Evolutionary conservation across 2,113 vertebrate genomes (phyloP).

Genomic region (Melanerpes aurifrons): DNA sequence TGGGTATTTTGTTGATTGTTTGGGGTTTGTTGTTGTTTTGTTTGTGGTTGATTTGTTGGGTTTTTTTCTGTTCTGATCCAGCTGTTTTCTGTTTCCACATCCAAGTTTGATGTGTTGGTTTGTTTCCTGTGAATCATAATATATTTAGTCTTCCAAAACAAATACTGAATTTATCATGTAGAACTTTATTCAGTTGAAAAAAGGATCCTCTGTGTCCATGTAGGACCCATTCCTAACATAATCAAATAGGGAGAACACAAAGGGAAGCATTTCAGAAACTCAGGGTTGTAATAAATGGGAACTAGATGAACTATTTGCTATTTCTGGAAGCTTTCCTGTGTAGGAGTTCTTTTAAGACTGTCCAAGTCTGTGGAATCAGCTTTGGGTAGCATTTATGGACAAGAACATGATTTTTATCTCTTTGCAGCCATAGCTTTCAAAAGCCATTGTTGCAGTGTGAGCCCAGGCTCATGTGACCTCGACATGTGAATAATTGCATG

Average conservation of each 20-base stretch:
- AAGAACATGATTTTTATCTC: not conserved
- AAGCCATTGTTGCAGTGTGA: not conserved
- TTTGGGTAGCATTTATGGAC: not conserved
- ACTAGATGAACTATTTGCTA: not conserved
- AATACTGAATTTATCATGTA: not conserved
- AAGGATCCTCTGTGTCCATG: not conserved
- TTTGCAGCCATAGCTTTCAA: slow-evolving; percentile 29
- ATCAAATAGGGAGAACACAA: not conserved
- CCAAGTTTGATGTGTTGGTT: not conserved
- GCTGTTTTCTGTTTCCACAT: not conserved
- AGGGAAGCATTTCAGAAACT: not conserved
- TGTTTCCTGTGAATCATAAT: not conserved
- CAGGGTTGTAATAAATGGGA: not conserved
- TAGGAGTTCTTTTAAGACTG: slow-evolving; percentile 7
- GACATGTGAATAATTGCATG: slow-evolving; percentile 22
- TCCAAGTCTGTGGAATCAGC: not conserved
- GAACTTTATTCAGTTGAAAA: not conserved
- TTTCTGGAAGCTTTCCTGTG: not conserved
- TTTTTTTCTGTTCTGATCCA: not conserved
- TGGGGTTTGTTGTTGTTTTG: too few relatives aligned
- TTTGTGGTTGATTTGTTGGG: too few relatives aligned
- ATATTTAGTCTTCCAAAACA: not conserved
- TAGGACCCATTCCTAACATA: not conserved
- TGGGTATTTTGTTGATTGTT: too few relatives aligned
- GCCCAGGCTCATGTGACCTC: not conserved